These are phyloP conservation scores for Phylloscopus whistleri DNA, from an alignment of 2,113 vertebrate species.

Conservation along the genomic window DNA sequence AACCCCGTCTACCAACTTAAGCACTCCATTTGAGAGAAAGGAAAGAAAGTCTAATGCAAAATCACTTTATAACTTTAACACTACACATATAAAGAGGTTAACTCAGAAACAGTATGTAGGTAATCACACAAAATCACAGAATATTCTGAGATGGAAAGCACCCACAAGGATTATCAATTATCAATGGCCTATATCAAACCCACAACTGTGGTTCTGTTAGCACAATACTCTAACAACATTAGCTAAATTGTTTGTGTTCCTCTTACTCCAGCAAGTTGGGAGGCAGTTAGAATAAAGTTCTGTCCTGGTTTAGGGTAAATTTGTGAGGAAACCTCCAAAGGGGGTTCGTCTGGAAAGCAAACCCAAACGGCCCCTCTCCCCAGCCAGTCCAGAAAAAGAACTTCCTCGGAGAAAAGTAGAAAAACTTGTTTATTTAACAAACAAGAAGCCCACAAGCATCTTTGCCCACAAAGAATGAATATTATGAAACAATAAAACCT, in stretches of 20 bases:
- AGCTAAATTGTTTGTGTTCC: neutral
- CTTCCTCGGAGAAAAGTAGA: too few species aligned
- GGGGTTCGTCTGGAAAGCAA: too few species aligned
- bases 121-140: neutral
- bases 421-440: too few species aligned
- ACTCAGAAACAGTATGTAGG: neutral
- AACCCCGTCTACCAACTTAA: neutral
- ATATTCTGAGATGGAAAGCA: neutral
- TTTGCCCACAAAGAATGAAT: too few species aligned
- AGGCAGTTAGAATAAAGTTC: neutral
- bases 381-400: too few species aligned
- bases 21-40: neutral
- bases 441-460: too few species aligned
- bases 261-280: neutral
- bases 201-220: neutral
- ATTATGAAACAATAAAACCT: too few species aligned
- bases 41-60: neutral
- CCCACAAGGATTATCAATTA: neutral
- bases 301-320: too few species aligned
- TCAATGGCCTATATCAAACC: rapidly evolving
- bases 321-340: too few species aligned
- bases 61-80: neutral
- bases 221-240: rapidly evolving
- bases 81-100: neutral
- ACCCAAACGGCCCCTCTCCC: too few species aligned